Evolutionary conservation across 37 sponge, comb jelly and placozoan species (phyloP).

Genomic region (Lycopodina hypogea): DNA sequence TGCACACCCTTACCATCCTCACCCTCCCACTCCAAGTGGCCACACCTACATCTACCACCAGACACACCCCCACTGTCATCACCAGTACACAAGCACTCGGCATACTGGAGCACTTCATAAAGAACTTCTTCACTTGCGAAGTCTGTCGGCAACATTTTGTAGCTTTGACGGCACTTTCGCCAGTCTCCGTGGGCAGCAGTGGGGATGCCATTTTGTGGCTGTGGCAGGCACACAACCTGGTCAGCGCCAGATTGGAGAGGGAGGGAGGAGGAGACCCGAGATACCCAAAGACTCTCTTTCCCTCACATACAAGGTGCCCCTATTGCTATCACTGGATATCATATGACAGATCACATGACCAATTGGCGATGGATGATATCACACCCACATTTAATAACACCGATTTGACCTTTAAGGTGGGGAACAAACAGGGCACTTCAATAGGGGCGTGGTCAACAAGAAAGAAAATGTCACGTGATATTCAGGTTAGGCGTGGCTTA

Average conservation of each 20-base stretch:
- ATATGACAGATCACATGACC: background rate
- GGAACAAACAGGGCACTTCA: background rate
- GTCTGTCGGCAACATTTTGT: conserved; percentile 82
- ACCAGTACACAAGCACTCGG: conserved; percentile 48
- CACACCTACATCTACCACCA: background rate
- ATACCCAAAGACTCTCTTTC: conserved; percentile 87
- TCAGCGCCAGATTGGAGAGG: conserved; percentile 60
- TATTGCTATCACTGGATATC: conserved; percentile 47
- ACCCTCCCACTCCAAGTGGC: conserved; percentile 20
- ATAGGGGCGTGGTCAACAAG: background rate
- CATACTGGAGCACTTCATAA: conserved; percentile 52
- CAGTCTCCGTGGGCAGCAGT: conserved; percentile 15
- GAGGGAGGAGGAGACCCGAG: conserved; percentile 69
- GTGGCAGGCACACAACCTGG: conserved; percentile 91
- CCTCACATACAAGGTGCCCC: conserved; percentile 68
- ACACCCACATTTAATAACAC: conserved; percentile 21
- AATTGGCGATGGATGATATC: background rate
- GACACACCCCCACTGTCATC: conserved; percentile 13
- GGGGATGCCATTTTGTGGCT: conserved; percentile 91
- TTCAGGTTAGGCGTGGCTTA: too few species aligned
- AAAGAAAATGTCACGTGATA: too few species aligned
- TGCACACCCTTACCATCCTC: conserved; percentile 79
- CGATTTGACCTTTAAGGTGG: conserved; percentile 7
- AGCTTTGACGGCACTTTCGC: conserved; percentile 49
- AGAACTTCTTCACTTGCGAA: conserved; percentile 88